Base-by-base conservation (phyloP, 2,113 vertebrate genomes). In the Eptesicus fuscus region DNA sequence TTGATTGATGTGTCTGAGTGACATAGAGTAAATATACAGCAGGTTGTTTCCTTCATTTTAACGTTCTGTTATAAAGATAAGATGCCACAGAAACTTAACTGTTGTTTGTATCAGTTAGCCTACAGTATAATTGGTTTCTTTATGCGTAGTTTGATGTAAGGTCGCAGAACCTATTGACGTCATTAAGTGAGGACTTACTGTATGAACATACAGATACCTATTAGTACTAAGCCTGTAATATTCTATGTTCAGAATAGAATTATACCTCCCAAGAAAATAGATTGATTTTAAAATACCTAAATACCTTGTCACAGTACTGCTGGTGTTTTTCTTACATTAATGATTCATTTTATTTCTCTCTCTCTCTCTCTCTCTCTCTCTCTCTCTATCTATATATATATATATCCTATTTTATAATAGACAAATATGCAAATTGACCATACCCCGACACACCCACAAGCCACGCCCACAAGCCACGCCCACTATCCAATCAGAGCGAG, bases 311-410 rank as follows among this genome's bases (percentile, higher is more conserved):
- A 6, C 4, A 90, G 44, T 7, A 84, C 40, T 77, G 53, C 28
- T 84, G 61, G 16, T 63, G 17, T 47, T 84, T 87, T 94, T 51
- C 67, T 70, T 59, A 53, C 22, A 63, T 1, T 14, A 49, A 86
- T 59, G 35, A 25, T 83, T 51, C 84, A 83, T 91, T 96, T 94
- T 83, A 79, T 77, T 51, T n/a, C n/a, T n/a, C n/a, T n/a, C n/a
- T n/a, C n/a, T n/a, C n/a, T n/a, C n/a, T n/a, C n/a, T n/a, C n/a
- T n/a, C n/a, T n/a, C n/a, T n/a, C n/a, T n/a, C n/a, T n/a, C n/a
- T n/a, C n/a, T n/a, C n/a, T n/a, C n/a, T 51, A 51, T 4, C 3
- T 53, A 18, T 53, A 20, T 53, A 53, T 53, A 18, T 53, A 20
- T 53, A 8, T 22, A n/a, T n/a, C n/a, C n/a, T n/a, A n/a, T n/a